Evolutionary conservation across 37 sponge, comb jelly and placozoan species (phyloP), one percentile per base, ranked within the genome.

Genomic region (Hexactinellida sp.): DNA sequence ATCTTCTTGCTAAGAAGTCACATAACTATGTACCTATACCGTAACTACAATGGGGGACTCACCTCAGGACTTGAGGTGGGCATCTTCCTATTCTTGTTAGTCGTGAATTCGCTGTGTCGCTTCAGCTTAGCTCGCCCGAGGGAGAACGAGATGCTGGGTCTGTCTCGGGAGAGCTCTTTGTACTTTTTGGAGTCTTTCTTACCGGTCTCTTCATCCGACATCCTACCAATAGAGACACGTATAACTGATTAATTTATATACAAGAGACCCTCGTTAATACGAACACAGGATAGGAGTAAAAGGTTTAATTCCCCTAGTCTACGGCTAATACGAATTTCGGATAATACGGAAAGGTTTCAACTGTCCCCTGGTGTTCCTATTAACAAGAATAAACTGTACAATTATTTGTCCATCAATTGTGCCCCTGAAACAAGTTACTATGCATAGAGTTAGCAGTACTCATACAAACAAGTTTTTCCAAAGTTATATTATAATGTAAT

Each of bases 111-210:
- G 13, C 28, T 25, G 30, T 63, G 76, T n/a, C 28, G 5, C 30
- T 63, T 63, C 3, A 63, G 76, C 30, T 63, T 63, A n/a, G 76
- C 30, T 63, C 76, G 3, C 28, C 76, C 76, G 76, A 63, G 76
- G 13, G 76, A 63, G 76, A 63, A 63, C 30, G 76, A 63, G 13
- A 63, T 82, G 83, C 85, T 51, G 16, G 54, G 84, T 55, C 85
- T 86, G 86, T 83, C 86, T 83, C 88, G 82, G 24, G 86, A 89
- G 54, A 88, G 55, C 10, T 63, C 85, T 36, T 38, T 83, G 71
- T 54, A 35, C 39, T 37, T 38, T 54, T 89, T 39, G 25, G 39
- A 83, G 28, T 55, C 82, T 36, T 84, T 25, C 82, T 34, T 38
- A 10, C 47, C 88, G 9, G 38, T 84, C 37, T 83, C 52, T 25